Evolutionary conservation across 2,113 vertebrate species (phyloP), one percentile per base, ranked within the genome.

Genomic region (Dasyornis broadbenti): DNA sequence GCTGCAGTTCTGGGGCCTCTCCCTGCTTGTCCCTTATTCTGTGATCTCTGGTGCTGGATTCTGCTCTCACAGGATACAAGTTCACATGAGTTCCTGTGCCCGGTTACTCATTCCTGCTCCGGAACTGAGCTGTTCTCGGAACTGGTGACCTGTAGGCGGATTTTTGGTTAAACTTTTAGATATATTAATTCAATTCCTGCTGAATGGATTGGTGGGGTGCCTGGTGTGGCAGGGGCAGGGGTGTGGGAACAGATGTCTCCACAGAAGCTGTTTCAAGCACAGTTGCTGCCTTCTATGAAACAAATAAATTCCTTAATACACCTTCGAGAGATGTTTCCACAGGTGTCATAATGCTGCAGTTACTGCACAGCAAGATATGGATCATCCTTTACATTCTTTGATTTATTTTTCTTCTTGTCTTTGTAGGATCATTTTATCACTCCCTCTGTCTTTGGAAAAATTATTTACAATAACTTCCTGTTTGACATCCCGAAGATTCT

Each of bases 401-500:
- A 37, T 53, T 7, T 35, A 35, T 93, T 8, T 47, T 12, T 2
- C 6, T 26, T 18, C 27, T 27, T 59, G 17, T 37, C 13, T 53
- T 54, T 79, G 35, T 90, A 99, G 99, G 99, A 99, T 64, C 98
- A 98, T 97, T 99, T 99, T 88, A 98, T 99, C 70, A 99, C 99
- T 15, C 98, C 99, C 0, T 97, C 98, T 50, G 99, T 98, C 33
- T 99, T 99, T 96, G 99, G 99, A 96, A 99, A 99, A 95, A 99
- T 99, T 60, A 98, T 99, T 93, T 99, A 99, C 82, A 98, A 99
- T 50, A 99, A 99, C 97, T 99, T 98, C 97, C 98, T 99, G 24
- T 99, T 99, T 2, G 99, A 99, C 98, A 99, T 99, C 97, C 99
- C 99, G 8, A 99, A 99, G 97, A 98, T 99, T 73, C 86, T 99